Percentiles rank a stretch among this genome's conserved stretches.
phyloP scores from a whole-genome alignment of 2,797 vertebrate genomes.

The Artibeus jamaicensis region DNA sequence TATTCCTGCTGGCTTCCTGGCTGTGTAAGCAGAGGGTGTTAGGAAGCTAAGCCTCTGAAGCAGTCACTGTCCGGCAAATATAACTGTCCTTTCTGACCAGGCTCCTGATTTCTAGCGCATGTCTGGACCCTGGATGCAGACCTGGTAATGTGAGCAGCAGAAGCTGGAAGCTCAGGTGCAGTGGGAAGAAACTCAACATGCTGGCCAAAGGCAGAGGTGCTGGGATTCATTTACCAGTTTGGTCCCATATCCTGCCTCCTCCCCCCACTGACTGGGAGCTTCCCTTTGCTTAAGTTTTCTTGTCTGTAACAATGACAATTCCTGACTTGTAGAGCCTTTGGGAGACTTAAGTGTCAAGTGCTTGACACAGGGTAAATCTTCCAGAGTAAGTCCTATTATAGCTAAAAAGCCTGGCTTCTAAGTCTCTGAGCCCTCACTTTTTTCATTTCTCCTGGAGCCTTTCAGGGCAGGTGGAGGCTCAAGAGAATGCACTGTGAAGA shows the following conservation, averaged over 20 bases:
- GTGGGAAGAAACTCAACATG: neutral
- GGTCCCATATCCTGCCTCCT: neutral
- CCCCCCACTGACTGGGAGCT: neutral
- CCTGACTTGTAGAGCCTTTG: no score
- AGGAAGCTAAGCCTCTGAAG: neutral
- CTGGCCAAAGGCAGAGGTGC: neutral
- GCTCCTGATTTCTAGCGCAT: neutral
- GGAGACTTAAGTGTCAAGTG: neutral
- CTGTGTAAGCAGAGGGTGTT: neutral
- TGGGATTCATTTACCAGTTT: neutral
- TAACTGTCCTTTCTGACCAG: neutral
- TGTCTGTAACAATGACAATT: neutral
- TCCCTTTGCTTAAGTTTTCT: neutral
- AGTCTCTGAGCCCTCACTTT: neutral
- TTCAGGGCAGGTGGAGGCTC: neutral
- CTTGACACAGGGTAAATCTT: neutral
- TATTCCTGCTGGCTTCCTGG: neutral
- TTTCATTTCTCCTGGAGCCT: neutral
- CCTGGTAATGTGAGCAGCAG: neutral
- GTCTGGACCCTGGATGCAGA: neutral
- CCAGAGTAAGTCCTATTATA: neutral
- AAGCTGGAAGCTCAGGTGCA: neutral
- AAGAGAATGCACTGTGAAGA: neutral
- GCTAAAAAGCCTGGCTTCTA: neutral
- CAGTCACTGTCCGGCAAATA: neutral